phyloP scores from a whole-genome alignment of 2,888 invertebrate genomes.

The Drosophila maculinotata region DNA sequence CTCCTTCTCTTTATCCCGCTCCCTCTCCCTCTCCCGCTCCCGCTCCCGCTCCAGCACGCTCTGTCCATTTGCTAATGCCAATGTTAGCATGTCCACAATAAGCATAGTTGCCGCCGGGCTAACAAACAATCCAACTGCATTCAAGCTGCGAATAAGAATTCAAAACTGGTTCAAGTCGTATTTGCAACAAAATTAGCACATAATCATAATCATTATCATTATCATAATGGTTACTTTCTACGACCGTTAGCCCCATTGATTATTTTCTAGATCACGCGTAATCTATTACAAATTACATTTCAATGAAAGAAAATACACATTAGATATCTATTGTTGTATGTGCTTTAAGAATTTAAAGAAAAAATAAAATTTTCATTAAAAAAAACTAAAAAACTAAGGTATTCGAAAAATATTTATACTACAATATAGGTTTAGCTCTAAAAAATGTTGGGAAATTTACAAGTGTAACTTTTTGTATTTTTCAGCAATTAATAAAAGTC shows the following conservation, averaged over 20 bases:
- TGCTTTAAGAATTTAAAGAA: too few relatives aligned
- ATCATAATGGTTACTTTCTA: constrained; percentile 12
- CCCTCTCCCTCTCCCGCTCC: constrained; percentile 7
- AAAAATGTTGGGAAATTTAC: too few relatives aligned
- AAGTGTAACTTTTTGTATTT: too few relatives aligned
- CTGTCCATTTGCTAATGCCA: constrained; percentile 65
- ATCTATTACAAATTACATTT: constrained; percentile 6
- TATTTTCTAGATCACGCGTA: constrained; percentile 22
- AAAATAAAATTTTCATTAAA: too few relatives aligned
- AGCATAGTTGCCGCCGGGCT: constrained; percentile 55
- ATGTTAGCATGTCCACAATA: constrained; percentile 73
- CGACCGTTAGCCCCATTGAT: constrained; percentile 8
- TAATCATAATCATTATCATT: constrained; percentile 15
- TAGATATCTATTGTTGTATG: too few relatives aligned
- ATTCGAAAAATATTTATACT: too few relatives aligned
- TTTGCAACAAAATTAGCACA: constrained; percentile 26
- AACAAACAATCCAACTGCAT: constrained; percentile 26
- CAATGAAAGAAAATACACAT: too few relatives aligned
- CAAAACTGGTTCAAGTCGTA: constrained; percentile 43
- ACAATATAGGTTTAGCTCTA: too few relatives aligned
- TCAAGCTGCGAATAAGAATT: constrained; percentile 29
- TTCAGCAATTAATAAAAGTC: too few relatives aligned
- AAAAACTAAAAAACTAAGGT: too few relatives aligned
- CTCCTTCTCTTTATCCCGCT: constrained; percentile 13
- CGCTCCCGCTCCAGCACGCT: constrained; percentile 45